Conservation (phyloP, 2,113 vertebrate species). For the Salvator merianae region DNA sequence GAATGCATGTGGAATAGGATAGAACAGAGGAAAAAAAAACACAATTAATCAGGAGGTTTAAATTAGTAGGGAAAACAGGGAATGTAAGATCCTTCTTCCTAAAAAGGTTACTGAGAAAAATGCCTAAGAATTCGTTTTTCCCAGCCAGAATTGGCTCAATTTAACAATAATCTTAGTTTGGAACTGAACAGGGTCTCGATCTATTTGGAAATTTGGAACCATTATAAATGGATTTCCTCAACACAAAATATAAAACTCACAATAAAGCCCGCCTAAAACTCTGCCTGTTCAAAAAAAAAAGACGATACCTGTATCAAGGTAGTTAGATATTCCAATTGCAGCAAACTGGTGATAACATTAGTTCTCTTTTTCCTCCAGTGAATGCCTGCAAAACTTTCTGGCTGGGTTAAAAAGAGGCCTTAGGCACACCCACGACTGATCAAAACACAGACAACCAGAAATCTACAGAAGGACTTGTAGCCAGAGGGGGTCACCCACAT, state of each 20-base stretch:
- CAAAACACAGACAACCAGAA: slow-evolving; percentile 1
- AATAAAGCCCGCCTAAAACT: background rate
- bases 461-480: slow-evolving; percentile 43
- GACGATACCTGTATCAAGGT: background rate
- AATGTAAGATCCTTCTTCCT: slow-evolving; percentile 21
- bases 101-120: slow-evolving; percentile 41
- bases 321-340: too few species aligned
- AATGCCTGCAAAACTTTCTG: slow-evolving; percentile 48
- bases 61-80: slow-evolving; percentile 45
- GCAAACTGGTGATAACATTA: background rate
- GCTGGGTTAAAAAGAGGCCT: slow-evolving; percentile 52
- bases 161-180: too few species aligned
- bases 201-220: too few species aligned
- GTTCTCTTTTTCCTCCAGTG: background rate
- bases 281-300: background rate
- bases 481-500: slow-evolving; percentile 41
- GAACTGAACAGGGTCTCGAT: too few species aligned
- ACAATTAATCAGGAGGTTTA: slow-evolving; percentile 69
- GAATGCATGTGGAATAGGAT: slow-evolving; percentile 79
- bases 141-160: slow-evolving; percentile 56
- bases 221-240: background rate
- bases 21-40: slow-evolving; percentile 69
- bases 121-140: slow-evolving; percentile 63
- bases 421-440: slow-evolving; percentile 37
- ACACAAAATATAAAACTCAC: background rate